Base-by-base conservation (phyloP, 2,888 invertebrate species). In the Drosophila sordidula region DNA sequence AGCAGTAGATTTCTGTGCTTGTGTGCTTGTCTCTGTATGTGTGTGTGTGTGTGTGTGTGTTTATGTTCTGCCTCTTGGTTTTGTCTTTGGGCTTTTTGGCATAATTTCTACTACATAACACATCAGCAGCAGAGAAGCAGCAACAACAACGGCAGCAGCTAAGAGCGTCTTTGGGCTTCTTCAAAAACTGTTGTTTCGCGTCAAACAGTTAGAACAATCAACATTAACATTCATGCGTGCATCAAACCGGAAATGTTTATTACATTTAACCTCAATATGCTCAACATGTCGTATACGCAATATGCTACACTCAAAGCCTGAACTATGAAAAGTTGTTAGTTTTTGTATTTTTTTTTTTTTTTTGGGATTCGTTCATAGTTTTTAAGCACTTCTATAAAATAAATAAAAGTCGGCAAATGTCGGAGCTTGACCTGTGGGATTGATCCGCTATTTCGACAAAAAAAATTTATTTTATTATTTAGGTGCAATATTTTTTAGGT, bases 181-280 rank as follows among this genome's bases (percentile, higher is more conserved):
- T 69, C 63, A 41, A 64, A 75, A 76, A 67, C 78, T 75, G 78
- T 59, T 65, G 67, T 59, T 70, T 70, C 67, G 55, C 78, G 73
- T 80, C 80, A 61, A 79, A 80, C 83, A 87, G 74, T 87, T 84
- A 70, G 68, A 64, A 71, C 78, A 79, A 78, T 80, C 70, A 75
- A 52, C 80, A 87, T 84, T 78, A 82, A 84, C 76, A 87, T 87
- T 80, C 80, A 78, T 73, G 87, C 78, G 70, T 78, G 81, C 78
- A 74, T 64, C 67, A 72, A 72, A 64, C 65, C 77, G 77, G 72
- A 85, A 85, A 87, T 79, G 80, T 75, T 80, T 82, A 80, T 75
- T 73, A 76, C 63, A 75, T 75, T 79, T 77, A 85, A 75, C 78
- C 75, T 44, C 68, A 75, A 70, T 69, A 55, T 75, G 78, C 54